Conservation (phyloP, 1,140 invertebrate genomes). For the Sycobia sp. region DNA sequence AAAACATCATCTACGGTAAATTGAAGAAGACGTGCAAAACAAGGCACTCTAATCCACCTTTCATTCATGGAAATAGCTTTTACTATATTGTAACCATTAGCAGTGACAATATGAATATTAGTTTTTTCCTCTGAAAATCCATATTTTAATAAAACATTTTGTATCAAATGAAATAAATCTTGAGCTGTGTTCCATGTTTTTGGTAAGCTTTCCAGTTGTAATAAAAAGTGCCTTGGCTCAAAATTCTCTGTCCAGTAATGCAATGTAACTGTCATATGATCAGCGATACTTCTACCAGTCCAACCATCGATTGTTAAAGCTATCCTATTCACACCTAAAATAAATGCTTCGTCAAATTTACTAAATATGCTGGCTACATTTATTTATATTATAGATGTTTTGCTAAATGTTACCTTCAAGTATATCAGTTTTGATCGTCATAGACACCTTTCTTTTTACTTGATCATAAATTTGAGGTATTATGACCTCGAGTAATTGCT, state of each 20-base stretch:
- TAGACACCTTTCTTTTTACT: constrained; percentile 24
- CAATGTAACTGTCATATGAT: constrained; percentile 30
- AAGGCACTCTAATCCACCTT: constrained; percentile 29
- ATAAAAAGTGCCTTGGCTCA: constrained; percentile 22
- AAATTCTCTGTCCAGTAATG: constrained; percentile 34
- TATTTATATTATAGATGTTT: not conserved
- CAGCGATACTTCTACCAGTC: constrained; percentile 25
- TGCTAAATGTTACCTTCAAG: constrained; percentile 6
- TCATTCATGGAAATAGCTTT: constrained; percentile 26
- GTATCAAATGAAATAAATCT: constrained; percentile 30
- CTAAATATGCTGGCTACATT: not conserved
- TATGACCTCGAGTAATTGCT: constrained; percentile 22
- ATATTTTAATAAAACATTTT: constrained; percentile 33
- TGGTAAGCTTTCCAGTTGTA: constrained; percentile 32
- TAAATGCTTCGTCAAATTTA: not conserved
- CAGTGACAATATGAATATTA: constrained; percentile 26
- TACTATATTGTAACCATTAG: constrained; percentile 28
- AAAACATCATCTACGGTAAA: constrained; percentile 27
- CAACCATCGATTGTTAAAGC: constrained; percentile 35
- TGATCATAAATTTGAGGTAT: constrained; percentile 31
- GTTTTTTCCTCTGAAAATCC: constrained; percentile 20
- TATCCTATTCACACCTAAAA: constrained; percentile 24
- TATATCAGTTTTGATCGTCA: constrained; percentile 26
- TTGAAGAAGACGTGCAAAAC: constrained; percentile 29
- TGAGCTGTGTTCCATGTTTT: constrained; percentile 31